phyloP scores from a whole-genome alignment of 2,797 vertebrate genomes.

The Onychomys torridus region DNA sequence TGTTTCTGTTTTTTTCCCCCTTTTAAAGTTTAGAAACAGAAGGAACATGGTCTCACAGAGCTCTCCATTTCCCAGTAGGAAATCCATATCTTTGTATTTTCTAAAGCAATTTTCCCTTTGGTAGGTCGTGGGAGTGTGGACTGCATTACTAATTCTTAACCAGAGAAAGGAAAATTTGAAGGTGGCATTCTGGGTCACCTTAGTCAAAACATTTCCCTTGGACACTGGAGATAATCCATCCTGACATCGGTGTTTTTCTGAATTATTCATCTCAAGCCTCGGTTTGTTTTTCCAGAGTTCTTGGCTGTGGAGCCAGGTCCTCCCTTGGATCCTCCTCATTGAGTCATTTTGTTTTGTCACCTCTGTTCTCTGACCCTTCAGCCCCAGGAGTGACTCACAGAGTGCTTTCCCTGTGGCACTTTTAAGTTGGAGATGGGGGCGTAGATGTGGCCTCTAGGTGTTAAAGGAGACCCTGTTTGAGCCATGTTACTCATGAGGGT shows the following conservation, averaged over 20 bases:
- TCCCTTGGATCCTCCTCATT: not conserved
- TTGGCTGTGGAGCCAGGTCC: not conserved
- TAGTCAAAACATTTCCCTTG: not conserved
- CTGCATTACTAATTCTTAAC: slow-evolving; percentile 44
- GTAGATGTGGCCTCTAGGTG: not conserved
- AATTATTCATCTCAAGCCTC: slow-evolving; percentile 37
- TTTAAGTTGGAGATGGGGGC: not conserved
- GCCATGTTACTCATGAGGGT: not conserved
- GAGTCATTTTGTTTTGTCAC: not conserved
- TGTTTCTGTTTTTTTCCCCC: not conserved
- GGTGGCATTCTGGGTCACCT: not conserved
- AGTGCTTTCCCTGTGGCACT: not conserved
- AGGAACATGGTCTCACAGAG: not conserved
- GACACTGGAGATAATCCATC: not conserved
- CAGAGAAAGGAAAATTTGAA: slow-evolving; percentile 48
- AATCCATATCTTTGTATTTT: slow-evolving; percentile 20
- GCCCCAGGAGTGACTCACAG: not conserved
- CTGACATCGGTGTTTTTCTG: not conserved
- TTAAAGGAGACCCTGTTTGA: not conserved
- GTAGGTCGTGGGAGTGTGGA: not conserved
- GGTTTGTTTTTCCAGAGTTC: not conserved
- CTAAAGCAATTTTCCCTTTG: slow-evolving; percentile 42
- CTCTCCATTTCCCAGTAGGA: not conserved
- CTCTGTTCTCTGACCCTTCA: not conserved
- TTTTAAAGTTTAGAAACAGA: slow-evolving; percentile 45